phyloP scores from a whole-genome alignment of 2,797 vertebrate species.

The Enteromius mattozi region DNA sequence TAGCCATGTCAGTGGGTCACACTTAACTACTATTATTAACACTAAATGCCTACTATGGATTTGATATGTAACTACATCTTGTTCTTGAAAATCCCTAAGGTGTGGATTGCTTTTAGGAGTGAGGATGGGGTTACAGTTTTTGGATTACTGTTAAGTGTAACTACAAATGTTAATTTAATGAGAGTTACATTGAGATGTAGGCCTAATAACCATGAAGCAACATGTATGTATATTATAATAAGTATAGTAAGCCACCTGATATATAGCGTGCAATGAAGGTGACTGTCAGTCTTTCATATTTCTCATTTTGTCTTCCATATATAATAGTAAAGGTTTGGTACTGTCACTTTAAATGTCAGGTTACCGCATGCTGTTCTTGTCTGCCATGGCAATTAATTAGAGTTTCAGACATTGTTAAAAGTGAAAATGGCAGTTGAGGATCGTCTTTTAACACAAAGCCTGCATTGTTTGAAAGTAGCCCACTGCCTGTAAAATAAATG shows the following conservation, averaged over 20 bases:
- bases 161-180: neutral
- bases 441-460: slow-evolving; percentile 37
- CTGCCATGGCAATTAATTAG: neutral
- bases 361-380: slow-evolving; percentile 1
- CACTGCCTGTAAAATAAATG: slow-evolving; percentile 45
- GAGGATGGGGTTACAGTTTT: neutral
- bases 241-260: neutral
- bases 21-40: neutral
- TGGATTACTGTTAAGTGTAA: neutral
- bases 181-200: neutral
- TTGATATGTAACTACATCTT: neutral
- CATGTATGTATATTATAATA: no score
- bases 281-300: neutral
- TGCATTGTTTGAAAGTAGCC: slow-evolving; percentile 34
- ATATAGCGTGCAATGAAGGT: neutral
- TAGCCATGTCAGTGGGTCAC: neutral
- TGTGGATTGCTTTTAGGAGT: neutral
- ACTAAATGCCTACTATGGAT: neutral
- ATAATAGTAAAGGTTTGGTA: neutral
- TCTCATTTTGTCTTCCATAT: neutral
- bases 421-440: slow-evolving; percentile 15
- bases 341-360: slow-evolving; percentile 27
- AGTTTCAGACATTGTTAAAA: slow-evolving; percentile 36
- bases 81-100: neutral
- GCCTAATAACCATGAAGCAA: neutral